Evolutionary conservation across 1,140 invertebrate genomes (phyloP).

Genomic region (Drosophila lacteicornis): DNA sequence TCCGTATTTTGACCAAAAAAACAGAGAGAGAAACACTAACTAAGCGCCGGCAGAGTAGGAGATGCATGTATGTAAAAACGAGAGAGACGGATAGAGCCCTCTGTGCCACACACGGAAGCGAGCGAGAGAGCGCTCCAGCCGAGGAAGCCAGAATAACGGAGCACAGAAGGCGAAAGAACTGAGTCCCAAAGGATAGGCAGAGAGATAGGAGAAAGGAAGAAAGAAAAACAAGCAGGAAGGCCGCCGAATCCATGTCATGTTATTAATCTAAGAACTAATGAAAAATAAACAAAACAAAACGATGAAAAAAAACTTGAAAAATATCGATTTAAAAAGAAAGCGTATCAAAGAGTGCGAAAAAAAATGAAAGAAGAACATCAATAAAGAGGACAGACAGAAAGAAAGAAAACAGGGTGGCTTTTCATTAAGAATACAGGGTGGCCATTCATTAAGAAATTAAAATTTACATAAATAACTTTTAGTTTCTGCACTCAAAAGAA

Average conservation of each 20-base stretch:
- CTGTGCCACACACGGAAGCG: not conserved
- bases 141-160: slow-evolving; percentile 3
- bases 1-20: slow-evolving; percentile 3
- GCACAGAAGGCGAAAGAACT: slow-evolving; percentile 25
- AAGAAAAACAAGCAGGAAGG: slow-evolving; percentile 8
- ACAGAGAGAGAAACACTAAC: not conserved
- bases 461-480: too few relatives aligned
- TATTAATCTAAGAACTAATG: slow-evolving; percentile 48
- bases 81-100: slow-evolving; percentile 15
- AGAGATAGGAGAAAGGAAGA: not conserved
- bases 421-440: too few relatives aligned
- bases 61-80: slow-evolving; percentile 6
- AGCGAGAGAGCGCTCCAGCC: slow-evolving; percentile 21
- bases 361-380: slow-evolving; percentile 17
- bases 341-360: slow-evolving; percentile 3
- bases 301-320: slow-evolving; percentile 16
- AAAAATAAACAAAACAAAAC: slow-evolving; percentile 26
- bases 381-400: slow-evolving; percentile 49
- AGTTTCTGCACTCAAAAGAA: not conserved
- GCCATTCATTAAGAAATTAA: too few relatives aligned
- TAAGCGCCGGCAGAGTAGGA: not conserved
- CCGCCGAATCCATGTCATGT: slow-evolving; percentile 30
- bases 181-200: slow-evolving; percentile 23
- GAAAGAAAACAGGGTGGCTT: not conserved
- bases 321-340: slow-evolving; percentile 17